Evolutionary conservation across 2,888 invertebrate genomes (phyloP).

Genomic region (Erebia palarica): DNA sequence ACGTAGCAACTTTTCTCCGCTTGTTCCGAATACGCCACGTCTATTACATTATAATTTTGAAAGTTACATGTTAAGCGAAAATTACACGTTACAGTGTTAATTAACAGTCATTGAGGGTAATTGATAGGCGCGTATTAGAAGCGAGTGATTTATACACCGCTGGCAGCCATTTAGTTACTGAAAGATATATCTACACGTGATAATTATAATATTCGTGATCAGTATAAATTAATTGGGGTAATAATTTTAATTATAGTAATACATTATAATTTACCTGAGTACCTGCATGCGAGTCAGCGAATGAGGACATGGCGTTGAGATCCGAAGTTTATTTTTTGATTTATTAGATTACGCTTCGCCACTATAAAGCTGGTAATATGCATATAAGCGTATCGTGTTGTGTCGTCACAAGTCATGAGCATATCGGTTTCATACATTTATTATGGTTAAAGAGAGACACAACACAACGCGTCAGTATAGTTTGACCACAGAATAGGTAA

Average conservation of each 20-base stretch:
- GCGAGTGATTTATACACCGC: constrained; percentile 36
- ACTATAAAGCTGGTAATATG: neutral
- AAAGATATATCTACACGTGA: constrained; percentile 29
- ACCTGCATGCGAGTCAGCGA: neutral
- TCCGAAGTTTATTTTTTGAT: neutral
- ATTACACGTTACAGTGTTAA: constrained; percentile 45
- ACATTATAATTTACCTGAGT: constrained; percentile 29
- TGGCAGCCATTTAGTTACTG: constrained; percentile 36
- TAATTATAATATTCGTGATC: constrained; percentile 37
- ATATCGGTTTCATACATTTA: too few relatives aligned
- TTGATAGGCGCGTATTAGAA: constrained; percentile 47
- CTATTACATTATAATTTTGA: constrained; percentile 41
- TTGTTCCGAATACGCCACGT: constrained; percentile 26
- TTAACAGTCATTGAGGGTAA: constrained; percentile 49
- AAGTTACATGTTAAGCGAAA: constrained; percentile 44
- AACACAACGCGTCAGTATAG: too few relatives aligned
- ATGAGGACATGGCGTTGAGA: constrained; percentile 5
- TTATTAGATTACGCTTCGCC: neutral
- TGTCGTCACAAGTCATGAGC: too few relatives aligned
- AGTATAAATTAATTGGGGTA: constrained; percentile 38
- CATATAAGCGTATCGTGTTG: neutral
- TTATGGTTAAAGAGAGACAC: too few relatives aligned
- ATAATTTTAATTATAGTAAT: constrained; percentile 37
- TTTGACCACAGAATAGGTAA: too few relatives aligned
- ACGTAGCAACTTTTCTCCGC: constrained; percentile 19